Base-by-base conservation (phyloP, 2,888 invertebrate species). In the Synergus japonicus region DNA sequence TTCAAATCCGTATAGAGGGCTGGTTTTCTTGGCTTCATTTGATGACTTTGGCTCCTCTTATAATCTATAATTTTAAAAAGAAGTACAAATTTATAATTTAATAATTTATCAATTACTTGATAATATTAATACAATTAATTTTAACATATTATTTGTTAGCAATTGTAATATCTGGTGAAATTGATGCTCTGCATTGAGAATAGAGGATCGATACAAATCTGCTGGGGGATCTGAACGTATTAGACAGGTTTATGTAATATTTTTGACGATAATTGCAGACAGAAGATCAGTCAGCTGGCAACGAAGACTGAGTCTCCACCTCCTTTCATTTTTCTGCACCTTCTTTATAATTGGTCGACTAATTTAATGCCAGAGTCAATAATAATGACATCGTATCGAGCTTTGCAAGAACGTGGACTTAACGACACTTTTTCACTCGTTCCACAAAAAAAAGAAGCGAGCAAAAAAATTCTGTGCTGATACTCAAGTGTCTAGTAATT, bases 11-110 rank as follows among this genome's bases (percentile, higher is more conserved):
- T 73, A 15, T 44, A 13, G 41, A 46, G 54, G 64, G 63, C 63
- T 76, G 76, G 78, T 49, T 80, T 69, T 77, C 73, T 80, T 60
- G 60, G 77, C 83, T 79, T 82, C 79, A 83, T 83, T 82, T 81
- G 77, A 37, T 37, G 37, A 54, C n/a, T 54, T 4, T 4, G 15
- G 10, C 37, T 37, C 12, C n/a, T 49, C n/a, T 73, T 54, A 4
- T 46, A 54, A 73, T 54, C 54, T 73, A 9, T 2, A 73, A 73
- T 54, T 10, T 8, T 4, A 54, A 54, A 5, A 18, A 13, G 3
- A 54, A n/a, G 15, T 7, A 10, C 0, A 10, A 44, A 44, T 44
- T 44, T 2, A 10, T 44, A 44, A 10, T 10, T 44, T 10, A 37
- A 37, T 37, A 4, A 37, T 37, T 37, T 37, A 37, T 5, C 37